phyloP scores from a whole-genome alignment of 2,888 invertebrate genomes.

The Meloe dianella region DNA sequence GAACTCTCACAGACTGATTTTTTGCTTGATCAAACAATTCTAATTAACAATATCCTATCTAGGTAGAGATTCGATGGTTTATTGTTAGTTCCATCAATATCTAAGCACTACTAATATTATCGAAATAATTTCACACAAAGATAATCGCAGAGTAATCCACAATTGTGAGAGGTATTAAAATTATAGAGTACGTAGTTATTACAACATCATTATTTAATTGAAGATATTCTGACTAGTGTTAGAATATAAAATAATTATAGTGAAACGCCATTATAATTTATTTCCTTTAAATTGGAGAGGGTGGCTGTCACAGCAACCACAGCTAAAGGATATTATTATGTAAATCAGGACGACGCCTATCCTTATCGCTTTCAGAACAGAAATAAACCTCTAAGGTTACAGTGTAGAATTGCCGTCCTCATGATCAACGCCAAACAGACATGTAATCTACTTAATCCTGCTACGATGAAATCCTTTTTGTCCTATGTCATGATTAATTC shows the following conservation, averaged over 20 bases:
- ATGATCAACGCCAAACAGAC: slow-evolving; percentile 10
- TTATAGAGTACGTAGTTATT: background rate
- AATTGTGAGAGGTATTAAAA: background rate
- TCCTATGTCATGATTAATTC: background rate
- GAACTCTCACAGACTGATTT: background rate
- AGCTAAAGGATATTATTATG: slow-evolving; percentile 32
- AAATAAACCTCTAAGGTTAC: slow-evolving; percentile 21
- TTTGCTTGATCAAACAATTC: background rate
- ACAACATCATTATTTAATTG: background rate
- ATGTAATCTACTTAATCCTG: slow-evolving; percentile 6
- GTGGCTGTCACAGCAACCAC: slow-evolving; percentile 17
- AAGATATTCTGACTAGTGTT: background rate
- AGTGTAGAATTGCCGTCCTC: background rate
- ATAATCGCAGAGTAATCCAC: background rate
- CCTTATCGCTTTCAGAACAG: slow-evolving; percentile 31
- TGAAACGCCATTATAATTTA: slow-evolving; percentile 26
- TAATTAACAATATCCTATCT: background rate
- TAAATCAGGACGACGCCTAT: slow-evolving; percentile 26
- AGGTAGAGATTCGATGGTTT: background rate
- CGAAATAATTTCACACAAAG: background rate
- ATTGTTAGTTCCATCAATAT: background rate
- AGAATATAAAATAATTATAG: slow-evolving; percentile 12
- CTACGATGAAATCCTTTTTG: background rate
- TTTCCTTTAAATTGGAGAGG: slow-evolving; percentile 27
- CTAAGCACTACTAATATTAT: background rate